phyloP scores from a whole-genome alignment of 2,888 invertebrate genomes.

The Hirtodrosophila confusa region DNA sequence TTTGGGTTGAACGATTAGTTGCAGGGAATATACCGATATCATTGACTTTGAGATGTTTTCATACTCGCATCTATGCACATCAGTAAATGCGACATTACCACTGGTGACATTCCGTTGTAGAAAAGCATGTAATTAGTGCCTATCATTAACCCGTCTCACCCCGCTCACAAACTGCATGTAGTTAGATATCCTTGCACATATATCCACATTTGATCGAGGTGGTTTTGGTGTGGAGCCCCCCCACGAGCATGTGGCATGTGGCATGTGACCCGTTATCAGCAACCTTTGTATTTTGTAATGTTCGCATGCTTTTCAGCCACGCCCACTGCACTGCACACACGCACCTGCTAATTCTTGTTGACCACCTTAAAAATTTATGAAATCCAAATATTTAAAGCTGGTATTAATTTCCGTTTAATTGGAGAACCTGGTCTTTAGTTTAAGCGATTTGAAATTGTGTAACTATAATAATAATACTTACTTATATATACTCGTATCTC shows the following conservation, averaged over 20 bases:
- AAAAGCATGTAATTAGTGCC: conserved; percentile 6
- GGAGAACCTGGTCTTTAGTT: conserved; percentile 61
- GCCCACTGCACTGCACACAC: conserved; percentile 36
- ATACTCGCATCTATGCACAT: not conserved
- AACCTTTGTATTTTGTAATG: conserved; percentile 14
- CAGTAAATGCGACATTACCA: not conserved
- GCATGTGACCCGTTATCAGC: not conserved
- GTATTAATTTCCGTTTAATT: conserved; percentile 43
- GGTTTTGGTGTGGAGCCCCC: conserved; percentile 23
- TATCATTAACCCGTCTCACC: not conserved
- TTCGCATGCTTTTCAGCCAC: conserved; percentile 52
- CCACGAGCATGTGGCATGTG: conserved; percentile 40
- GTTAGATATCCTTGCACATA: conserved; percentile 11
- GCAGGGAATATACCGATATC: no score
- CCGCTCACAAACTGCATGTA: conserved; percentile 11
- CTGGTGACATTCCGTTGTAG: conserved; percentile 3
- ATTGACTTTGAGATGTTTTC: no score
- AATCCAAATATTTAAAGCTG: conserved; percentile 31
- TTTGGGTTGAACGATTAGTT: no score
- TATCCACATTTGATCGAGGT: conserved; percentile 17
- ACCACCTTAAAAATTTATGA: conserved; percentile 14
- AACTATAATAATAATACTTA: conserved; percentile 37
- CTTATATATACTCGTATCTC: conserved; percentile 46
- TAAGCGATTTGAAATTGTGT: conserved; percentile 54
- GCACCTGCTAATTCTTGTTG: conserved; percentile 34